phyloP scores from a whole-genome alignment of 2,888 invertebrate species.

The Drosophila borealis region DNA sequence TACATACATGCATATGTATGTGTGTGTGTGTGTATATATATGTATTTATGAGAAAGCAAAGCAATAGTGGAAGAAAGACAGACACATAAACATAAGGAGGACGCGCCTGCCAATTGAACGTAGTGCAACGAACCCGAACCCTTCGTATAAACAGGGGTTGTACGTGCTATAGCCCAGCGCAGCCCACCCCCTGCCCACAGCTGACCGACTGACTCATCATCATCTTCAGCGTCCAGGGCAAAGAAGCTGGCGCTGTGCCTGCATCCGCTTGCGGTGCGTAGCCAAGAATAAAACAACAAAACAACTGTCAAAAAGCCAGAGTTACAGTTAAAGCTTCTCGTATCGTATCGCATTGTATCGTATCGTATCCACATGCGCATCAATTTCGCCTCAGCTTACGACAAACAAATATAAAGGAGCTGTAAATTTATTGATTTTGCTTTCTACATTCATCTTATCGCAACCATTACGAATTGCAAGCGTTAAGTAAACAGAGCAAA shows the following conservation, averaged over 20 bases:
- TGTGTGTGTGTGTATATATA: not conserved
- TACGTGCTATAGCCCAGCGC: slow-evolving; percentile 29
- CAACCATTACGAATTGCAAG: slow-evolving; percentile 37
- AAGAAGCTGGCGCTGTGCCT: slow-evolving; percentile 44
- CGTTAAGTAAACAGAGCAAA: slow-evolving; percentile 32
- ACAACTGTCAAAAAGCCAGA: slow-evolving; percentile 17
- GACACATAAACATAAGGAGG: slow-evolving; percentile 30
- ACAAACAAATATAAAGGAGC: slow-evolving; percentile 19
- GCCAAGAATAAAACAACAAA: slow-evolving; percentile 23
- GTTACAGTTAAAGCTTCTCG: slow-evolving; percentile 24
- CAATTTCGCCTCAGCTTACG: slow-evolving; percentile 24
- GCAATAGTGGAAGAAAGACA: slow-evolving; percentile 29
- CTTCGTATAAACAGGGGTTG: slow-evolving; percentile 49
- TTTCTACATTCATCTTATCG: slow-evolving; percentile 35
- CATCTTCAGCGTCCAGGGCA: slow-evolving; percentile 21
- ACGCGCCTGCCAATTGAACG: slow-evolving; percentile 47
- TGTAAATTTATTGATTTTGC: slow-evolving; percentile 53
- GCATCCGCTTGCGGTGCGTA: slow-evolving; percentile 40
- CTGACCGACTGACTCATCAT: slow-evolving; percentile 55
- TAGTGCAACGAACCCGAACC: slow-evolving; percentile 69
- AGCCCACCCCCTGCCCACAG: slow-evolving; percentile 32
- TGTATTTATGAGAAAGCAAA: slow-evolving; percentile 11
- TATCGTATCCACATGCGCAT: slow-evolving; percentile 25
- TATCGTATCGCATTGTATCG: slow-evolving; percentile 6
- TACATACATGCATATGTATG: not conserved